phyloP scores from a whole-genome alignment of 2,113 vertebrate species.

The Nycticebus coucang region DNA sequence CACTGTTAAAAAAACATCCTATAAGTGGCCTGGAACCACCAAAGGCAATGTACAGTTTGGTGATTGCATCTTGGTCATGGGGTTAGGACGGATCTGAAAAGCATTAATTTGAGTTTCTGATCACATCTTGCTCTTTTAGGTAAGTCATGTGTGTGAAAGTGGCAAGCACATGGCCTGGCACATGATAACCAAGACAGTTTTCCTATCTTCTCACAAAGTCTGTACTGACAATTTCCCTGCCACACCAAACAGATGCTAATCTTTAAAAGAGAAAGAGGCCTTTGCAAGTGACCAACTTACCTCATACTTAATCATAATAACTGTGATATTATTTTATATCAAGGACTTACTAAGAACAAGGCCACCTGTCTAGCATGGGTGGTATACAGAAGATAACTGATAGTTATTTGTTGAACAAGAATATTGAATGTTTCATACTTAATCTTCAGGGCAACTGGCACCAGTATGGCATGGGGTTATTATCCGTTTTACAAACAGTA shows the following conservation, averaged over 20 bases:
- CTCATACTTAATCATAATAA: background rate
- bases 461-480: background rate
- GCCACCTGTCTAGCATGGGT: background rate
- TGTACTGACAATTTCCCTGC: background rate
- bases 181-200: background rate
- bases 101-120: background rate
- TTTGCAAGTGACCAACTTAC: conserved; percentile 13
- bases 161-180: background rate
- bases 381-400: background rate
- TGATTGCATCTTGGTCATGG: background rate
- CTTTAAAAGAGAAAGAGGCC: conserved; percentile 29
- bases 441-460: background rate
- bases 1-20: background rate
- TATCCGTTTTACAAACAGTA: background rate
- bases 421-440: background rate
- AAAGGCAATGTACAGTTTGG: background rate
- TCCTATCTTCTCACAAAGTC: background rate
- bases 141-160: background rate
- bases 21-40: background rate
- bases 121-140: background rate
- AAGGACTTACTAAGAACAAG: background rate
- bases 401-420: background rate
- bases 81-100: background rate
- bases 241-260: background rate
- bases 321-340: background rate